Evolutionary conservation across 2,113 vertebrate species (phyloP).

Genomic region (Hemiscyllium ocellatum): DNA sequence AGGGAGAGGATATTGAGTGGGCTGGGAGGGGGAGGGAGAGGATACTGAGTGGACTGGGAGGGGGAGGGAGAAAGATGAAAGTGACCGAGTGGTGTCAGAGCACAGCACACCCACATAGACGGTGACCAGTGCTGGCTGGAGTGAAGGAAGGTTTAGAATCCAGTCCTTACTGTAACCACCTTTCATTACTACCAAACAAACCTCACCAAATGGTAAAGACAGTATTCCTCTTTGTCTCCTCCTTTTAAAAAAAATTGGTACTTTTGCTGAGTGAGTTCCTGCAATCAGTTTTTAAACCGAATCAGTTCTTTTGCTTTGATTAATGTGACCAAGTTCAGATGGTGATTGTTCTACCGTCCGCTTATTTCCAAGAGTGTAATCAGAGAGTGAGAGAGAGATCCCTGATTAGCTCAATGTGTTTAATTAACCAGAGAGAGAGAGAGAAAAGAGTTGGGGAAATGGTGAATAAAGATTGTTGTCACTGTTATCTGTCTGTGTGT

Average conservation of each 20-base stretch:
- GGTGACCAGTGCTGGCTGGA: too few species aligned
- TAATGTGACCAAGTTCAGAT: background rate
- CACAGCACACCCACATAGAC: too few species aligned
- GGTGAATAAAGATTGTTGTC: background rate
- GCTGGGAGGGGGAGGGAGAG: too few species aligned
- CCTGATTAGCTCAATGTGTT: slow-evolving; percentile 5
- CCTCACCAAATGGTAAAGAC: background rate
- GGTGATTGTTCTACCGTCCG: background rate
- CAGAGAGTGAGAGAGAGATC: background rate
- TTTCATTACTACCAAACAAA: background rate
- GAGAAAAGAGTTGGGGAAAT: background rate
- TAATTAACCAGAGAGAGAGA: background rate
- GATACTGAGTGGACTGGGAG: too few species aligned
- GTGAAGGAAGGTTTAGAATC: background rate
- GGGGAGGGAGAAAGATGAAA: too few species aligned
- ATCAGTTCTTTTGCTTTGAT: slow-evolving; percentile 21
- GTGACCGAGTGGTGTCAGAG: too few species aligned
- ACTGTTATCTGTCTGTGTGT: background rate
- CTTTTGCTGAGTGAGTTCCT: background rate
- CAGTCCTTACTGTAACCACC: background rate
- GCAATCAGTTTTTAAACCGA: background rate
- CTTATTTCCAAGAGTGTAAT: slow-evolving; percentile 1
- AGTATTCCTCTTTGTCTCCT: background rate
- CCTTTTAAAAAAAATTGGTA: background rate
- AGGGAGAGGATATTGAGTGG: too few species aligned